phyloP scores from a whole-genome alignment of 1,140 invertebrate genomes.

The Yoshiicerus persimilis region DNA sequence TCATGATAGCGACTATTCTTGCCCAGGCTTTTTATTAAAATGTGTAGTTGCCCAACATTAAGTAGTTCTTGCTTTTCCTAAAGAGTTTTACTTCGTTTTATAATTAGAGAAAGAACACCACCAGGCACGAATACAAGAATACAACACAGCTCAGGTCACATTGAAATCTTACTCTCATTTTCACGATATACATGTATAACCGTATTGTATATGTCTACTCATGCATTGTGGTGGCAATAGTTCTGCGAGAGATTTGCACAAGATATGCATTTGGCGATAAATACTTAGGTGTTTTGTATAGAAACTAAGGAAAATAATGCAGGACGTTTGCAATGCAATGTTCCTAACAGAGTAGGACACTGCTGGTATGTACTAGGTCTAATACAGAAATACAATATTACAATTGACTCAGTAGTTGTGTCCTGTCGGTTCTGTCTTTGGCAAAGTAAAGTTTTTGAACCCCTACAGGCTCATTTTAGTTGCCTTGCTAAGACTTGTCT shows the following conservation, averaged over 20 bases:
- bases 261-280: background rate
- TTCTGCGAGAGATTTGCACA: no score
- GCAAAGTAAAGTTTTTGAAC: background rate
- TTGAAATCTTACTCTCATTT: background rate
- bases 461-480: conserved; percentile 1
- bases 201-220: background rate
- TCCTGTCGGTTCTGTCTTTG: background rate
- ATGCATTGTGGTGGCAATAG: background rate
- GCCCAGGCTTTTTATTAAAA: background rate
- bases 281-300: background rate
- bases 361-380: background rate
- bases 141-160: no score
- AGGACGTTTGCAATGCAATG: background rate
- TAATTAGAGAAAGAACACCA: no score
- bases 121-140: no score
- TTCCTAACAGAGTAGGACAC: background rate
- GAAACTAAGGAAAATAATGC: no score
- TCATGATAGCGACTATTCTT: background rate
- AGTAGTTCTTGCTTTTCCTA: background rate
- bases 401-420: background rate
- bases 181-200: no score
- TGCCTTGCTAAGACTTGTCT: background rate
- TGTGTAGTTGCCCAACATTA: background rate
- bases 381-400: background rate
- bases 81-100: background rate